Evolutionary conservation across 1,140 invertebrate genomes (phyloP).

Genomic region (Drosophila tsacasi): DNA sequence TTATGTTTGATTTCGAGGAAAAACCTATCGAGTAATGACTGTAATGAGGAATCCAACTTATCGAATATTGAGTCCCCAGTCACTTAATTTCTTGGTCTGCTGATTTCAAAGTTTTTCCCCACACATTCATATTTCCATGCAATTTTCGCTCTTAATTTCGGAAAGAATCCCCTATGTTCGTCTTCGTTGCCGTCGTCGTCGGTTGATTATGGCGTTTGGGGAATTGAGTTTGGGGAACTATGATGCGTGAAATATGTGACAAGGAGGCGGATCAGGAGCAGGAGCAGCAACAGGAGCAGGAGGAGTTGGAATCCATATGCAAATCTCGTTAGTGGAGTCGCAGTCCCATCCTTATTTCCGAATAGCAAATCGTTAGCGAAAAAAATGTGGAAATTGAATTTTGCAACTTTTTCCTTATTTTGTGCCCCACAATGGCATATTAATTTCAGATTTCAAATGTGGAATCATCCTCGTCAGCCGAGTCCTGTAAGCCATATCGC

Average conservation of each 20-base stretch:
- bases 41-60: conserved; percentile 1
- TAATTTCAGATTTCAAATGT: conserved; percentile 65
- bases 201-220: conserved; percentile 74
- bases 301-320: conserved; percentile 63
- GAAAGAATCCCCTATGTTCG: conserved; percentile 24
- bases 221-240: conserved; percentile 79
- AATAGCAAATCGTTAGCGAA: conserved; percentile 58
- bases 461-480: conserved; percentile 19
- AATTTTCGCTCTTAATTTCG: conserved; percentile 70
- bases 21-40: not conserved
- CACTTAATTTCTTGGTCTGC: conserved; percentile 75
- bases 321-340: conserved; percentile 73
- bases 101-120: conserved; percentile 69
- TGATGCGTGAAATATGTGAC: conserved; percentile 59
- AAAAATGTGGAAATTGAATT: conserved; percentile 69
- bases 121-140: conserved; percentile 63
- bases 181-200: conserved; percentile 38
- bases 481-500: conserved; percentile 18
- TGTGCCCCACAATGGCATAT: conserved; percentile 72
- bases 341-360: conserved; percentile 18
- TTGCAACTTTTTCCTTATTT: conserved; percentile 44
- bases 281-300: not conserved
- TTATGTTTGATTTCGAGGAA: not conserved
- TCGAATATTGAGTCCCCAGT: conserved; percentile 3
- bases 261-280: not conserved